Conservation (phyloP, 1,140 invertebrate genomes). For the Scylla paramamosain region DNA sequence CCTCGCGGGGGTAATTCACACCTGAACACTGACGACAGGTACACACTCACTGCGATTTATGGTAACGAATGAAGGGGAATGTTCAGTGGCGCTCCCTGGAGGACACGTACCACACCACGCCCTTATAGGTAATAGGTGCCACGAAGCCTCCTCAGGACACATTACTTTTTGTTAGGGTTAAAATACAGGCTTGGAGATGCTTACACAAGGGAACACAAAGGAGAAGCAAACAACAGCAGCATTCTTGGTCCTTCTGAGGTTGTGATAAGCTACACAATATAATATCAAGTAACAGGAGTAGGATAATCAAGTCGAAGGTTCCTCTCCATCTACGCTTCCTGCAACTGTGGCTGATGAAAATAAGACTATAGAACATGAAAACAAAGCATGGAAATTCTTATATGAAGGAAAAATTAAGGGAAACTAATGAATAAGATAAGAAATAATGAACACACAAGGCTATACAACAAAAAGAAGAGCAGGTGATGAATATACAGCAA, state of each 20-base stretch:
- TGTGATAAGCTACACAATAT: no score
- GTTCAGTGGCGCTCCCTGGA: neutral
- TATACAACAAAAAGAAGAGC: neutral
- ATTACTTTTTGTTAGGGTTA: neutral
- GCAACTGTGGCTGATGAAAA: no score
- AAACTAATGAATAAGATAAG: neutral
- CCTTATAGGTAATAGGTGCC: neutral
- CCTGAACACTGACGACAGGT: neutral
- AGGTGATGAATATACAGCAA: neutral
- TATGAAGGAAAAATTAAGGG: neutral
- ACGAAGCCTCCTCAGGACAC: neutral
- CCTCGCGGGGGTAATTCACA: constrained; percentile 7
- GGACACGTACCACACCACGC: neutral
- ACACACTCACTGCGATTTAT: neutral
- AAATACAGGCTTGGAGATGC: no score
- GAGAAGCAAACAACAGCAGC: neutral
- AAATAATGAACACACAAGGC: neutral
- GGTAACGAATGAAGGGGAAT: neutral
- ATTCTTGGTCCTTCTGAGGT: neutral
- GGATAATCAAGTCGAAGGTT: no score
- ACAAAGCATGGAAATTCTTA: no score
- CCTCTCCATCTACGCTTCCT: no score
- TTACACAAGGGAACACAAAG: no score
- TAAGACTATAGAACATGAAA: no score
- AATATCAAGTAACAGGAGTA: no score